A percentile compares a stretch with the other conserved stretches of the same genome.
Evolutionary conservation across 1,140 invertebrate genomes (phyloP).

Genomic region (Colletes latitarsis): DNA sequence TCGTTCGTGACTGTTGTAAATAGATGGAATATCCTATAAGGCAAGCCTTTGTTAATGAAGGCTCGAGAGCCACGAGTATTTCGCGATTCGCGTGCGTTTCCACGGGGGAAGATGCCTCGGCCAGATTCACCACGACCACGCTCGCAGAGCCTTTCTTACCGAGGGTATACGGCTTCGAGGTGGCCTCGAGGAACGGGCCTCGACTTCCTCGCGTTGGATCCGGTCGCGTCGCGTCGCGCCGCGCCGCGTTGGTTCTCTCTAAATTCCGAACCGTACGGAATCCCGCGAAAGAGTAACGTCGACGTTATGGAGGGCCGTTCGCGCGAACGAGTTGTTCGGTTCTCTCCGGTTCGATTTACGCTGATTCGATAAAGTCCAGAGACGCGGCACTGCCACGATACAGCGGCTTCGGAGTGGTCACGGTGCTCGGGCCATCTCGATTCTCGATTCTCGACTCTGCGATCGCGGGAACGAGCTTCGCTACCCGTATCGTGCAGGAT

Average conservation of each 20-base stretch:
- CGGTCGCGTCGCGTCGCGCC: not conserved
- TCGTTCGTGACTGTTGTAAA: constrained; percentile 66
- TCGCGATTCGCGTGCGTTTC: constrained; percentile 64
- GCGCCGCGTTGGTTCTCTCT: constrained; percentile 30
- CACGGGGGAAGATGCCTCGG: constrained; percentile 54
- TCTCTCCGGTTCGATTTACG: constrained; percentile 30
- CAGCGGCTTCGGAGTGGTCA: not conserved
- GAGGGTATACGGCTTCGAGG: constrained; percentile 34
- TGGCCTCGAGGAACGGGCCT: constrained; percentile 28
- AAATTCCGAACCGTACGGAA: constrained; percentile 59
- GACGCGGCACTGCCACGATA: not conserved
- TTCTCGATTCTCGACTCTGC: constrained; percentile 9
- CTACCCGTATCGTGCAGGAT: not conserved
- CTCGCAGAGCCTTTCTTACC: constrained; percentile 14
- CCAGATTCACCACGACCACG: constrained; percentile 49
- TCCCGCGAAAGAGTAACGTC: constrained; percentile 46
- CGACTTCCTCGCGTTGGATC: constrained; percentile 48
- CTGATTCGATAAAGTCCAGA: constrained; percentile 55
- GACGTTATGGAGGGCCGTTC: constrained; percentile 31
- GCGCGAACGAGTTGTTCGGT: constrained; percentile 26
- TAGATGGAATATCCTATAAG: constrained; percentile 67
- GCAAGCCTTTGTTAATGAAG: constrained; percentile 66
- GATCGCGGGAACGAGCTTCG: not conserved
- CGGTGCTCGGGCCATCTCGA: not conserved
- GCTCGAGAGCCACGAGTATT: constrained; percentile 40